Evolutionary conservation across 2,888 invertebrate genomes (phyloP).

Genomic region (Micropterix aruncella): DNA sequence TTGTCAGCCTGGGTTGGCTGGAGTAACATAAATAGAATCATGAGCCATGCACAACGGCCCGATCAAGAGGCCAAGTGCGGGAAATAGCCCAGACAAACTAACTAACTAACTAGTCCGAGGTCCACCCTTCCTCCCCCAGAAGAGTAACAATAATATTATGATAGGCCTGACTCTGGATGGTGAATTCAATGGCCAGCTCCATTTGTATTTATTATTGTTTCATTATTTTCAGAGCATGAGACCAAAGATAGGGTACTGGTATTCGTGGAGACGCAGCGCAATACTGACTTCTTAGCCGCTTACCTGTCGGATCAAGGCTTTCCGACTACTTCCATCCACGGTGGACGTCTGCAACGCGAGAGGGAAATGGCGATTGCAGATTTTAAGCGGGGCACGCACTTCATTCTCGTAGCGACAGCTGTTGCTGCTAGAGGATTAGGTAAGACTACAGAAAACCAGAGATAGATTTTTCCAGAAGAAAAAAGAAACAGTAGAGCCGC

Average conservation of each 20-base stretch:
- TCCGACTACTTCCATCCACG: conserved; percentile 95
- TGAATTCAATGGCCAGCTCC: too few relatives aligned
- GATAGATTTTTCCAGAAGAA: background rate
- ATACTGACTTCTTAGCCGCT: conserved; percentile 81
- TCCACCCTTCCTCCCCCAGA: too few relatives aligned
- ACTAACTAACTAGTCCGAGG: too few relatives aligned
- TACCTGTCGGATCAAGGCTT: conserved; percentile 63
- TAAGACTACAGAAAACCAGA: conserved; percentile 19
- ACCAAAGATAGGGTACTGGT: conserved; percentile 48
- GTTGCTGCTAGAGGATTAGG: conserved; percentile 88
- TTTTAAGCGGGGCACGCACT: conserved; percentile 64
- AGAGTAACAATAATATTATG: too few relatives aligned
- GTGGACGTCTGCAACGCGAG: conserved; percentile 90
- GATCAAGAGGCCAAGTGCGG: too few relatives aligned
- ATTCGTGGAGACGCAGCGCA: conserved; percentile 83
- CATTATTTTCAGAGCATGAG: conserved; percentile 14
- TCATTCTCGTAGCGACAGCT: conserved; percentile 85
- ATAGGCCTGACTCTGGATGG: too few relatives aligned
- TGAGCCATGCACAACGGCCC: too few relatives aligned
- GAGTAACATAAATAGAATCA: too few relatives aligned
- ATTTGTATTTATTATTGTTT: too few relatives aligned
- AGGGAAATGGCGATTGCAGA: conserved; percentile 88
- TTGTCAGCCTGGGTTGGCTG: too few relatives aligned
- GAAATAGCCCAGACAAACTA: too few relatives aligned
- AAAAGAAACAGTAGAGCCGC: background rate